phyloP scores from a whole-genome alignment of 2,888 invertebrate genomes.

The Acrocyrtus sp. region DNA sequence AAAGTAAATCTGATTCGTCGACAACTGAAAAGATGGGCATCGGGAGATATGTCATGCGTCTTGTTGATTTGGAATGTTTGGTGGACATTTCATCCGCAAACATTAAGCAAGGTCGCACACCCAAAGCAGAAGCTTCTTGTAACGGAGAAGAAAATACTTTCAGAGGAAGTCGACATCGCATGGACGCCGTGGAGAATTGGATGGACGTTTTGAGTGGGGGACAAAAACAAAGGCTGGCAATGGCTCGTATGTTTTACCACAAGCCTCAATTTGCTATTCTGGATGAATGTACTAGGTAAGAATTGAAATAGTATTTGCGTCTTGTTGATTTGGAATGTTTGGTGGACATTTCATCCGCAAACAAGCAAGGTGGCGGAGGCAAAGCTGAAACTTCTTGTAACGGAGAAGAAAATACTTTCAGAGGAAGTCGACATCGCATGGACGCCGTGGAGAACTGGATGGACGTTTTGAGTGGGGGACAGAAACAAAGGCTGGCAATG shows the following conservation, averaged over 20 bases:
- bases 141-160: slow-evolving; percentile 9
- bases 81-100: too few species aligned
- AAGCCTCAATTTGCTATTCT: slow-evolving; percentile 98
- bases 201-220: slow-evolving; percentile 98
- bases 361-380: not conserved
- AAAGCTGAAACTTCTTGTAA: not conserved
- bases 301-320: slow-evolving; percentile 73
- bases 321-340: slow-evolving; percentile 69
- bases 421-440: slow-evolving; percentile 71
- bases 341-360: slow-evolving; percentile 66
- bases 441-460: slow-evolving; percentile 98
- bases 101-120: not conserved
- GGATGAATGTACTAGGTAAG: slow-evolving; percentile 89
- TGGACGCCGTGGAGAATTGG: slow-evolving; percentile 97
- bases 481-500: slow-evolving; percentile 99
- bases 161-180: slow-evolving; percentile 68
- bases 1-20: too few species aligned
- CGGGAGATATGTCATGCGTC: slow-evolving; percentile 64
- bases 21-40: too few species aligned
- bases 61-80: slow-evolving; percentile 69
- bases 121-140: too few species aligned
- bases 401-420: slow-evolving; percentile 15
- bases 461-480: slow-evolving; percentile 97
- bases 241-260: slow-evolving; percentile 97
- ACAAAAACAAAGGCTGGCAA: slow-evolving; percentile 97